These are phyloP conservation scores for Argyra leucocephala DNA, from an alignment of 2,888 invertebrate genomes.

Conservation along the genomic window DNA sequence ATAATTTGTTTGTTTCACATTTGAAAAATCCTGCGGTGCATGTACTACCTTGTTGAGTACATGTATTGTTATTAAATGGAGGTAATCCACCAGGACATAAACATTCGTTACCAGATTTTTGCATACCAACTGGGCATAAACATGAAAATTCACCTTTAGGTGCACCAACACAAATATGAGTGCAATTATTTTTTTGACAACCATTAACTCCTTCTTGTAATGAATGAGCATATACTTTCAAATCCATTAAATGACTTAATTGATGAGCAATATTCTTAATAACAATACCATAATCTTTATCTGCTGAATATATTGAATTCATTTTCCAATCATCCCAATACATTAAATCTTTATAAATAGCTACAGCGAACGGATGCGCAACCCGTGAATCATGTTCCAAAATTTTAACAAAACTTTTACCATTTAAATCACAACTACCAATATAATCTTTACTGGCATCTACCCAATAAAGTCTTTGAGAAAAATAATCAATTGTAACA, in stretches of 20 bases:
- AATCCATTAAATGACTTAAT: constrained; percentile 66
- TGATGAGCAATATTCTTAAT: constrained; percentile 53
- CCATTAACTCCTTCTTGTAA: constrained; percentile 65
- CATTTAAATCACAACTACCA: constrained; percentile 64
- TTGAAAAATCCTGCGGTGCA: constrained; percentile 50
- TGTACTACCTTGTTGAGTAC: constrained; percentile 53
- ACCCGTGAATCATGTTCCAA: constrained; percentile 56
- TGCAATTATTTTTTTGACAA: constrained; percentile 57
- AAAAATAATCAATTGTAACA: constrained; percentile 72
- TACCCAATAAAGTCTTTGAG: constrained; percentile 75
- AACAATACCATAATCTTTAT: constrained; percentile 63
- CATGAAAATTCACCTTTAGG: constrained; percentile 61
- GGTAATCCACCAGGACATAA: constrained; percentile 62
- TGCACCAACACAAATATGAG: constrained; percentile 67
- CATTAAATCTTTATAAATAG: constrained; percentile 73
- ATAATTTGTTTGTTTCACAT: constrained; percentile 47
- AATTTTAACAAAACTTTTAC: constrained; percentile 57
- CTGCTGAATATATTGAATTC: constrained; percentile 66
- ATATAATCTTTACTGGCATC: constrained; percentile 77
- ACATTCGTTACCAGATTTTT: constrained; percentile 52
- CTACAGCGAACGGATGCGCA: constrained; percentile 77
- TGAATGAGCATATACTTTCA: constrained; percentile 70
- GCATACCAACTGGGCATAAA: constrained; percentile 71
- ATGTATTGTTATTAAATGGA: constrained; percentile 59
- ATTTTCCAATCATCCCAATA: constrained; percentile 88